Base-by-base conservation (phyloP, 2,888 invertebrate genomes). In the Atrina japonica region DNA sequence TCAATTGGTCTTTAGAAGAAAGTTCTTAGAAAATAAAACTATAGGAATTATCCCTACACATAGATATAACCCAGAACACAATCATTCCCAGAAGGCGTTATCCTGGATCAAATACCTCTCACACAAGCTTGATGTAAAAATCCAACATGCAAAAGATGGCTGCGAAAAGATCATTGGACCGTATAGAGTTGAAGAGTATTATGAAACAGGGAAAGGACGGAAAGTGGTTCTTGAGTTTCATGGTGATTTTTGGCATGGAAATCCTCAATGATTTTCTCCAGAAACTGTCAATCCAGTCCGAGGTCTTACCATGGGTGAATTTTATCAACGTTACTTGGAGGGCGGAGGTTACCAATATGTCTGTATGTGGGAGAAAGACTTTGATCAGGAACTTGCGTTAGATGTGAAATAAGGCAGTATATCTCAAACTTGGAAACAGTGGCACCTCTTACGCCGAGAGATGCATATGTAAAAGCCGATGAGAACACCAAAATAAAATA, bases 341-440 rank as follows among this genome's bases (percentile, higher is more conserved):
- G 21, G 23, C 29, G 5, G 25, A 43, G 83, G 82, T 0, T 82
- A 68, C 40, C 66, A 35, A 0, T 75, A 80, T 21, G 55, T 70
- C 0, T 70, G 50, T 11, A 78, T 67, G 14, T 85, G 83, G 85
- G 84, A 82, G 55, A 79, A 78, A 35, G 74, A 80, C 6, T 82
- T 78, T 27, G 64, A 74, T 1, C 11, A 61, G 5, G 43, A 77
- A 47, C n/a, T n/a, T n/a, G n/a, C n/a, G n/a, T n/a, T n/a, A n/a
- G n/a, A n/a, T n/a, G n/a, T n/a, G n/a, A n/a, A n/a, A 52, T 65
- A 45, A 69, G 67, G 41, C 0, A 18, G 14, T 83, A 70, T 58
- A 58, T 78, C 5, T n/a, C 69, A 3, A 21, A 41, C 1, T 29
- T 76, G n/a, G 70, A 82, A 14, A 16, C 80, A 5, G 49, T 58